These are phyloP conservation scores for Hylaeus anthracinus DNA, from an alignment of 1,140 invertebrate genomes.

Conservation along the genomic window DNA sequence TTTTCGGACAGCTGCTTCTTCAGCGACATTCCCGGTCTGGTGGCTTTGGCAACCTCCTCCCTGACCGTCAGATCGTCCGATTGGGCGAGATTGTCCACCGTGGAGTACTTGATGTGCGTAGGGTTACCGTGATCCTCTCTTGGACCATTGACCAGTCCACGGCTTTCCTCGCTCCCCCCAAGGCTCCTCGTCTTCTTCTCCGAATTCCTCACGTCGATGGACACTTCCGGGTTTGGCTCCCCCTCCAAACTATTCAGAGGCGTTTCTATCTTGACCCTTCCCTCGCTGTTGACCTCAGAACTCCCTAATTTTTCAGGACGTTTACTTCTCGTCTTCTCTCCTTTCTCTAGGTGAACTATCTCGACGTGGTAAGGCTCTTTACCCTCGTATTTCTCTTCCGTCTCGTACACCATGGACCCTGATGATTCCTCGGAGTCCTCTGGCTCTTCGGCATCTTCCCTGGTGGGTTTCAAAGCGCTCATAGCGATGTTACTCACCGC, in stretches of 20 bases:
- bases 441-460: too few species aligned
- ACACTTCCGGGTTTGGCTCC: not conserved
- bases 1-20: constrained; percentile 56
- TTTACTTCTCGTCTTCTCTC: constrained; percentile 39
- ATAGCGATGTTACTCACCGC: too few species aligned
- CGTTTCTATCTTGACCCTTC: not conserved
- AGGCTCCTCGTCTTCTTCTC: not conserved
- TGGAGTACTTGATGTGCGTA: not conserved
- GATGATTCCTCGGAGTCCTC: constrained; percentile 20
- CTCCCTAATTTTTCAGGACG: not conserved
- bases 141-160: not conserved
- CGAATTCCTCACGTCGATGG: not conserved
- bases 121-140: not conserved
- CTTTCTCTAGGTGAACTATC: constrained; percentile 50
- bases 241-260: not conserved
- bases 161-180: not conserved
- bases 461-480: not conserved
- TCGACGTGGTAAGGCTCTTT: constrained; percentile 37
- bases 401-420: constrained; percentile 12
- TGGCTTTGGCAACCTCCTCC: not conserved
- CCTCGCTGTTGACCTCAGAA: not conserved
- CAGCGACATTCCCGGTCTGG: constrained; percentile 33
- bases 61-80: constrained; percentile 7
- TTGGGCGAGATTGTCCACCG: not conserved
- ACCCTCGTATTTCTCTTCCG: not conserved